A percentile compares a stretch with the other conserved stretches of the same genome.
Conservation (phyloP, 2,797 vertebrate species). For the Microctenopoma lineatum region DNA sequence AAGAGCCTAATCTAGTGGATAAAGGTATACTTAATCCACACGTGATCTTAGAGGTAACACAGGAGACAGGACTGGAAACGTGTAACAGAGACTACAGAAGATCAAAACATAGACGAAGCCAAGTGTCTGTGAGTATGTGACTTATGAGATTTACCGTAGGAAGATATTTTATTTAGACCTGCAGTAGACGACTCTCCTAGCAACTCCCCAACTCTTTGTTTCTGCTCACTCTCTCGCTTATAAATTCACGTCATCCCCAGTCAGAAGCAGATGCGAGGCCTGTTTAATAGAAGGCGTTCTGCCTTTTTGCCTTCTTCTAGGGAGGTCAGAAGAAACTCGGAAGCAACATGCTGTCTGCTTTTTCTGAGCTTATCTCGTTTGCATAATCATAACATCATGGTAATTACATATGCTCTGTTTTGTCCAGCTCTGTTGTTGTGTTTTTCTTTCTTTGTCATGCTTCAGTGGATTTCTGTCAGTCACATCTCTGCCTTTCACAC, state of each 20-base stretch:
- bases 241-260: constrained; percentile 5
- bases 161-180: constrained; percentile 16
- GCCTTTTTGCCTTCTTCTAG: too few species aligned
- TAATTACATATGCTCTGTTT: too few species aligned
- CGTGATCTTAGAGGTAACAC: constrained; percentile 18
- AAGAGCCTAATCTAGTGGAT: constrained; percentile 18
- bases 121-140: constrained; percentile 3
- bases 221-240: background rate
- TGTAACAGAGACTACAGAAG: background rate
- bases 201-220: constrained; percentile 6
- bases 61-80: background rate
- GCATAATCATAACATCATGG: too few species aligned
- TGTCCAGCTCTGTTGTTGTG: background rate
- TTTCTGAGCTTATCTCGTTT: too few species aligned
- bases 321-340: too few species aligned
- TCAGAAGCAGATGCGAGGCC: background rate
- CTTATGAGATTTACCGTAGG: background rate
- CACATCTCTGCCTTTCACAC: constrained; percentile 7
- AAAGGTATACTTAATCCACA: constrained; percentile 20
- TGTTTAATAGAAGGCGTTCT: constrained; percentile 1
- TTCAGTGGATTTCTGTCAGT: constrained; percentile 20
- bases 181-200: constrained; percentile 4
- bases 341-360: too few species aligned
- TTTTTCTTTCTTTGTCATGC: background rate
- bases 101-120: constrained; percentile 18